Percentiles rank a stretch among this genome's conserved stretches.
Evolutionary conservation across 2,888 invertebrate genomes (phyloP).

Genomic region (Philaethria dido): DNA sequence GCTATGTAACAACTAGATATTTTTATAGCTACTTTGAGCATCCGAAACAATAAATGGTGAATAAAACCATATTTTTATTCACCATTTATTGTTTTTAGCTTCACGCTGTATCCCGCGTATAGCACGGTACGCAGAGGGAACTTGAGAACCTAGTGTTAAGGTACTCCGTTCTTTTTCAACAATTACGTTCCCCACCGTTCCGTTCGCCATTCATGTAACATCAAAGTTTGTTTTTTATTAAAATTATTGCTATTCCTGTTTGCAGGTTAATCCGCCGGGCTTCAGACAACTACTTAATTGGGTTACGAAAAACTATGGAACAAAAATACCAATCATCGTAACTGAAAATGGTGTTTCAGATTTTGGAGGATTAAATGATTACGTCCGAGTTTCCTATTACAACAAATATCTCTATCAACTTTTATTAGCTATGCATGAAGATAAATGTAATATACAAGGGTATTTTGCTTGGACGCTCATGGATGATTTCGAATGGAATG

Average conservation of each 20-base stretch:
- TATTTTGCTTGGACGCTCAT: slow-evolving; percentile 85
- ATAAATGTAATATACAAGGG: slow-evolving; percentile 74
- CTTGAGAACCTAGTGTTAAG: no score
- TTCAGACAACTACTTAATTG: slow-evolving; percentile 85
- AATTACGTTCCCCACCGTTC: no score
- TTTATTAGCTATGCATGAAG: slow-evolving; percentile 66
- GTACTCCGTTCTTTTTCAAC: no score
- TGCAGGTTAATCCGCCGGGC: slow-evolving; percentile 85
- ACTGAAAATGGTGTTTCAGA: slow-evolving; percentile 85
- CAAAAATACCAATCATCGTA: slow-evolving; percentile 80
- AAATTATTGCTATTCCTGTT: slow-evolving; percentile 15
- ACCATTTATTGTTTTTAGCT: no score
- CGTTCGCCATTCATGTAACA: no score
- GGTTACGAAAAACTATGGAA: slow-evolving; percentile 84
- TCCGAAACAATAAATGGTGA: no score
- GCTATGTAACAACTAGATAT: no score
- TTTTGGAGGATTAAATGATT: slow-evolving; percentile 63
- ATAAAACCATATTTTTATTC: no score
- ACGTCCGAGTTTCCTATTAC: slow-evolving; percentile 80
- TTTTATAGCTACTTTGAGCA: no score
- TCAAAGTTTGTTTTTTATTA: neutral
- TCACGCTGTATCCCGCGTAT: no score
- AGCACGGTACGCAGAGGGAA: no score
- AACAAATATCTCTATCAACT: slow-evolving; percentile 75
- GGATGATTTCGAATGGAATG: slow-evolving; percentile 86